Evolutionary conservation across 2,888 invertebrate species (phyloP).

Genomic region (Drosophila nigritarsus): DNA sequence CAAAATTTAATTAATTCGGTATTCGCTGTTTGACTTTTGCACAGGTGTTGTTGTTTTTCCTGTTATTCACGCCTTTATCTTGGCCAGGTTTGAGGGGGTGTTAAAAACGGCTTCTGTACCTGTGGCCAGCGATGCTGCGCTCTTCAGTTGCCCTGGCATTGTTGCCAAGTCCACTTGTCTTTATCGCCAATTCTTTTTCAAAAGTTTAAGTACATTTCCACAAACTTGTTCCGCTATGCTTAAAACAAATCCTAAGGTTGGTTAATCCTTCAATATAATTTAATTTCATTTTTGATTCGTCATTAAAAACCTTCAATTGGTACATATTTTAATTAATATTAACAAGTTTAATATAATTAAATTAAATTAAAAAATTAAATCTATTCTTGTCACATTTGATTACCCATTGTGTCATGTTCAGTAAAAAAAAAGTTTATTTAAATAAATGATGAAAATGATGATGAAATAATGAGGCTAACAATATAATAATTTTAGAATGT

Average conservation of each 20-base stretch:
- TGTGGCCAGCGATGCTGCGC: slow-evolving; percentile 37
- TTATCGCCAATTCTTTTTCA: slow-evolving; percentile 34
- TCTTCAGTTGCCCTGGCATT: slow-evolving; percentile 61
- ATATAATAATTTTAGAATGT: not conserved
- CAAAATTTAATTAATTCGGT: slow-evolving; percentile 65
- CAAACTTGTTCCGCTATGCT: slow-evolving; percentile 18
- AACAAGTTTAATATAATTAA: not conserved
- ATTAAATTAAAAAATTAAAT: too few relatives aligned
- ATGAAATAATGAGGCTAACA: too few relatives aligned
- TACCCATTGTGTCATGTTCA: not conserved
- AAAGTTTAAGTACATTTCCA: slow-evolving; percentile 12
- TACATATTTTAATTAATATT: not conserved
- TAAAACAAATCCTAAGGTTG: slow-evolving; percentile 43
- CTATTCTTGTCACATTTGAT: not conserved
- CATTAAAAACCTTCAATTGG: not conserved
- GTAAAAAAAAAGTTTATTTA: not conserved
- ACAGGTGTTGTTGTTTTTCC: slow-evolving; percentile 35
- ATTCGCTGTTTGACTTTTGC: slow-evolving; percentile 22
- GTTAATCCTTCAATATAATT: slow-evolving; percentile 13
- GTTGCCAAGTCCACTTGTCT: slow-evolving; percentile 67
- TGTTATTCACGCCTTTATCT: slow-evolving; percentile 59
- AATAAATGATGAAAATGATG: too few relatives aligned
- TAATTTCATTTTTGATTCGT: not conserved
- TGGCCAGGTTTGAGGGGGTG: slow-evolving; percentile 29
- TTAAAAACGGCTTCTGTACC: slow-evolving; percentile 8